phyloP scores from a whole-genome alignment of 2,113 vertebrate genomes.

The Pluvianellus socialis region DNA sequence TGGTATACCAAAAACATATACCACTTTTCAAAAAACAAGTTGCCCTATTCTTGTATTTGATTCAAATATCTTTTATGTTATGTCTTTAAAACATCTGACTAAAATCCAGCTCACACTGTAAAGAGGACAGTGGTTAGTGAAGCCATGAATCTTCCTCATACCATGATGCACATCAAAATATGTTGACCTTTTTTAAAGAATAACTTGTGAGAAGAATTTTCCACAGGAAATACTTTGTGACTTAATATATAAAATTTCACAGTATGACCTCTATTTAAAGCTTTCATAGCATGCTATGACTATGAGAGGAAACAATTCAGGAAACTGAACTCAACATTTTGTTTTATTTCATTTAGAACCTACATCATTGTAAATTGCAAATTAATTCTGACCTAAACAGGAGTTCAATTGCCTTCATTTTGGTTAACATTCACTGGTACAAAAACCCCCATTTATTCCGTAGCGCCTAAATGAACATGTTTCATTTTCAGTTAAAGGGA shows the following conservation, averaged over 20 bases:
- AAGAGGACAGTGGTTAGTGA: not conserved
- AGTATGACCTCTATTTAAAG: not conserved
- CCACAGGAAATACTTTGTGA: constrained; percentile 18
- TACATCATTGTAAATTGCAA: not conserved
- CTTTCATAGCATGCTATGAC: not conserved
- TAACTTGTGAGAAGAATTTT: constrained; percentile 41
- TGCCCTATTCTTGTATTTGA: not conserved
- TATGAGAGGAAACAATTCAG: not conserved
- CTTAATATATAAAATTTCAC: constrained; percentile 1
- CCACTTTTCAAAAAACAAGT: not conserved
- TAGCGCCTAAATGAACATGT: not conserved
- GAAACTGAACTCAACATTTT: not conserved
- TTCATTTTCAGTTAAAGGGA: not conserved
- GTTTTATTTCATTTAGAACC: constrained; percentile 18
- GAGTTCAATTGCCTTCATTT: not conserved
- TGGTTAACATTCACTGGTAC: not conserved
- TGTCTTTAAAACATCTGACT: not conserved
- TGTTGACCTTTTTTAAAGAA: constrained; percentile 25
- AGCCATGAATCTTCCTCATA: not conserved
- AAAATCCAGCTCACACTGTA: not conserved
- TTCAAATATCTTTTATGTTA: not conserved
- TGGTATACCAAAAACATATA: not conserved
- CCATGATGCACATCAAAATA: not conserved
- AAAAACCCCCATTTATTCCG: not conserved
- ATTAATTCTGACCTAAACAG: not conserved